phyloP scores from a whole-genome alignment of 2,888 invertebrate species.

The Lithophane leautieri region DNA sequence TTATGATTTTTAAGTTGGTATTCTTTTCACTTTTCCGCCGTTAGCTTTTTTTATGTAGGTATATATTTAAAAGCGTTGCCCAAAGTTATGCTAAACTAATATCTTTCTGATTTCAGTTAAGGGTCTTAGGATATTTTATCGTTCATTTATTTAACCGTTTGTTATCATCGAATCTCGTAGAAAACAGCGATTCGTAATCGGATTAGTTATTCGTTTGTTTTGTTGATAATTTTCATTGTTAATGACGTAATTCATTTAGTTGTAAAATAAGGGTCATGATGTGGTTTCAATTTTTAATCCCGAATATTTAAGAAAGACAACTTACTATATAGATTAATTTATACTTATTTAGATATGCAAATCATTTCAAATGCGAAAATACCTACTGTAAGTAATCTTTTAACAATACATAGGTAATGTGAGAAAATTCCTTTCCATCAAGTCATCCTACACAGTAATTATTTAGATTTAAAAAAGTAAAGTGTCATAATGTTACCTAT shows the following conservation, averaged over 20 bases:
- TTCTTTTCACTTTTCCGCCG: neutral
- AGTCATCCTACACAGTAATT: neutral
- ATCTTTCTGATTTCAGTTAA: neutral
- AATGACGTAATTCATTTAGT: neutral
- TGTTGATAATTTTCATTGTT: neutral
- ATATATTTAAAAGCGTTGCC: neutral
- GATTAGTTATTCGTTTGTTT: neutral
- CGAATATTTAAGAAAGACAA: neutral
- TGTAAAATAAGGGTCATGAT: neutral
- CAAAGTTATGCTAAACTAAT: neutral
- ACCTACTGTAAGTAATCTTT: neutral
- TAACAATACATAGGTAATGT: neutral
- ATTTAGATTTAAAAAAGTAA: neutral
- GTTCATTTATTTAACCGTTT: neutral
- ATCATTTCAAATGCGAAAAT: neutral
- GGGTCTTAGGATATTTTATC: neutral
- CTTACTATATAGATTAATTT: neutral
- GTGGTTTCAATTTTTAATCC: neutral
- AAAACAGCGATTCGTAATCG: slow-evolving; percentile 2
- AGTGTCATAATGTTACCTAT: neutral
- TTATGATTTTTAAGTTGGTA: neutral
- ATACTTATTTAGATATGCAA: neutral
- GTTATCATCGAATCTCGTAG: neutral
- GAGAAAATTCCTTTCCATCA: neutral
- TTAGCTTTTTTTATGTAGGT: neutral